These are phyloP conservation scores for Raja brachyura DNA, from an alignment of 2,113 vertebrate genomes.

Conservation along the genomic window DNA sequence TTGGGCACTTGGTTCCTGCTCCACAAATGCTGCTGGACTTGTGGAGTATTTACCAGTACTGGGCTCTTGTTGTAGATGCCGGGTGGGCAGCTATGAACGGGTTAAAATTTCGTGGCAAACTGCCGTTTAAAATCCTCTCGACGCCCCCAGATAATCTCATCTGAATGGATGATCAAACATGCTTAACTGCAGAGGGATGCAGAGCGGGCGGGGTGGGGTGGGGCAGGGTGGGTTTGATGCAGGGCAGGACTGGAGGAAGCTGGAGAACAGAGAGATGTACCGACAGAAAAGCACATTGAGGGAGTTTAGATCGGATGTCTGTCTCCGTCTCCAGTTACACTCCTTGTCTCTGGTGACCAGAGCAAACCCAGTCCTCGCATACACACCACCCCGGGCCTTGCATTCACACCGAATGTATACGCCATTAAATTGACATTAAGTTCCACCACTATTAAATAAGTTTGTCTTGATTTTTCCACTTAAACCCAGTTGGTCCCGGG, in stretches of 20 bases:
- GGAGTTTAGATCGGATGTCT: constrained; percentile 3
- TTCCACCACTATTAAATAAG: background rate
- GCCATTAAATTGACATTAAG: background rate
- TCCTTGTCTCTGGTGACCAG: background rate
- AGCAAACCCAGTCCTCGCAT: background rate
- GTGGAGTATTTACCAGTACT: background rate
- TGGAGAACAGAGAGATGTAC: background rate
- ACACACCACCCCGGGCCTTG: background rate
- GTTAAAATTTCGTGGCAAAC: constrained; percentile 43
- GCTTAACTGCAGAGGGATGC: constrained; percentile 48
- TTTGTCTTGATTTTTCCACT: background rate
- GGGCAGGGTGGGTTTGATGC: background rate
- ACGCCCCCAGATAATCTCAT: constrained; percentile 57
- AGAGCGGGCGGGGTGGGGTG: constrained; percentile 41
- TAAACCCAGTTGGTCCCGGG: background rate
- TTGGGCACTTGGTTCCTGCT: background rate
- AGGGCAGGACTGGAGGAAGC: background rate
- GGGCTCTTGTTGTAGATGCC: background rate
- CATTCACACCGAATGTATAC: background rate
- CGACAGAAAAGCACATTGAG: constrained; percentile 12
- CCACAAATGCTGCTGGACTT: background rate
- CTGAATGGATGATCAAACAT: constrained; percentile 53
- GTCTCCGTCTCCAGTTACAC: background rate
- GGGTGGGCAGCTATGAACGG: constrained; percentile 48
- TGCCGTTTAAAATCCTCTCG: constrained; percentile 46